These are phyloP conservation scores for Malacosoma neustria DNA, from an alignment of 2,888 invertebrate species.

Conservation along the genomic window DNA sequence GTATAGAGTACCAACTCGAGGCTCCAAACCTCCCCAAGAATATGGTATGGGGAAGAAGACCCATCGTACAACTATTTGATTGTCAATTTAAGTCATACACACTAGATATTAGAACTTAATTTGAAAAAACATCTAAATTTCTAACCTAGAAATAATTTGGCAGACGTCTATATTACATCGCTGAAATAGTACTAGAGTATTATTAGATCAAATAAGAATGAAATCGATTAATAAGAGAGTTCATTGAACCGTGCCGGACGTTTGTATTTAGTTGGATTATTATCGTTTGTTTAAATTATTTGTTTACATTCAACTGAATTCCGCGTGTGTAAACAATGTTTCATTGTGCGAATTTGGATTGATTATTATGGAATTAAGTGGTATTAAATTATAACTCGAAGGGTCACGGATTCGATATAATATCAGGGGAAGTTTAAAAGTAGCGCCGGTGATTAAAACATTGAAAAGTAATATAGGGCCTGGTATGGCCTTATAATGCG, in stretches of 20 bases:
- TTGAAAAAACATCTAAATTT: neutral
- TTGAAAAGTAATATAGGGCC: too few species aligned
- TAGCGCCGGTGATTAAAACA: too few species aligned
- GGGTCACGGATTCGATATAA: too few species aligned
- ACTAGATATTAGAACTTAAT: neutral
- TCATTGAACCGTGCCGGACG: constrained; percentile 35
- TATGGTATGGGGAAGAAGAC: too few species aligned
- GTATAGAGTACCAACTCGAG: too few species aligned
- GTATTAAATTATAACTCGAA: too few species aligned
- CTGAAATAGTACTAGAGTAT: constrained; percentile 36
- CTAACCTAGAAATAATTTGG: constrained; percentile 42
- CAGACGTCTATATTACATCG: constrained; percentile 28
- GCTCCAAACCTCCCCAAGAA: too few species aligned
- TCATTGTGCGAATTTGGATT: too few species aligned
- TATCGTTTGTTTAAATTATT: neutral
- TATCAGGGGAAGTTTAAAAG: too few species aligned
- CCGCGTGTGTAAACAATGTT: neutral
- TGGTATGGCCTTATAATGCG: too few species aligned
- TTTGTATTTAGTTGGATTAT: neutral
- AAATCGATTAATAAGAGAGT: constrained; percentile 39
- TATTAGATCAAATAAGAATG: constrained; percentile 43
- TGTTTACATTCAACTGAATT: neutral
- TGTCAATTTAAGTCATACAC: neutral
- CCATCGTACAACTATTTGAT: too few species aligned
- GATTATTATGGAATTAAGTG: too few species aligned